Evolutionary conservation across 1,140 invertebrate genomes (phyloP).

Genomic region (Zaprionus nigranus): DNA sequence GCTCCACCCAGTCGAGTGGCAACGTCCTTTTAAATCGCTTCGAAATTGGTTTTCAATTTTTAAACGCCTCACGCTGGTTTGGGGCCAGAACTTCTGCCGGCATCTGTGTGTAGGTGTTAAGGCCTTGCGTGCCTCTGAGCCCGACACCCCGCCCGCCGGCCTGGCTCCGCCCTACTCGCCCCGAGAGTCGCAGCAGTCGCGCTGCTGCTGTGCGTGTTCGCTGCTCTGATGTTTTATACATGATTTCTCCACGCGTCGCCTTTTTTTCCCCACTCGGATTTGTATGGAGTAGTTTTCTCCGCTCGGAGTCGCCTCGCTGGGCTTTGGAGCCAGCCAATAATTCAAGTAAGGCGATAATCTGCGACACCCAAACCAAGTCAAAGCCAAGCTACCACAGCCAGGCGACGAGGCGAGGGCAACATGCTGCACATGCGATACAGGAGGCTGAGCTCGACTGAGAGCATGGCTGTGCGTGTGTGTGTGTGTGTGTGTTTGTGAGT

Average conservation of each 20-base stretch:
- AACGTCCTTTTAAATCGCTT: conserved; percentile 70
- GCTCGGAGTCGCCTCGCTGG: conserved; percentile 6
- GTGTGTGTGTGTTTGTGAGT: conserved; percentile 10
- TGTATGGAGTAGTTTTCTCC: conserved; percentile 59
- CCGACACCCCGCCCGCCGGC: neutral
- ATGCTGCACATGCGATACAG: conserved; percentile 21
- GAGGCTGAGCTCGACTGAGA: neutral
- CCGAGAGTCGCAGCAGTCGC: neutral
- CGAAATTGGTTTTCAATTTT: conserved; percentile 83
- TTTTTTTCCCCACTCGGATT: conserved; percentile 48
- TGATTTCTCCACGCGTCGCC: conserved; percentile 62
- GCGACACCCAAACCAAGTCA: conserved; percentile 58
- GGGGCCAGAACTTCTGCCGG: conserved; percentile 9
- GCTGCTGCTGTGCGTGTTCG: conserved; percentile 55
- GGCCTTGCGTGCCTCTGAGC: conserved; percentile 59
- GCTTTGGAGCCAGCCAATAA: conserved; percentile 56
- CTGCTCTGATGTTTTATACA: conserved; percentile 76
- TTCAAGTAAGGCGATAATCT: conserved; percentile 75
- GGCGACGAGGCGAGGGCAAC: conserved; percentile 36
- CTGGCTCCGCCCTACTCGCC: neutral
- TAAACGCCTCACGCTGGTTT: conserved; percentile 60
- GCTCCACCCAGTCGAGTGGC: conserved; percentile 30
- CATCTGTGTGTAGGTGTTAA: conserved; percentile 38
- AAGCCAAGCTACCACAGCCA: neutral
- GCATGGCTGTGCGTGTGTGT: conserved; percentile 5